phyloP scores from a whole-genome alignment of 1,140 invertebrate genomes.

The Ceratina japonica region DNA sequence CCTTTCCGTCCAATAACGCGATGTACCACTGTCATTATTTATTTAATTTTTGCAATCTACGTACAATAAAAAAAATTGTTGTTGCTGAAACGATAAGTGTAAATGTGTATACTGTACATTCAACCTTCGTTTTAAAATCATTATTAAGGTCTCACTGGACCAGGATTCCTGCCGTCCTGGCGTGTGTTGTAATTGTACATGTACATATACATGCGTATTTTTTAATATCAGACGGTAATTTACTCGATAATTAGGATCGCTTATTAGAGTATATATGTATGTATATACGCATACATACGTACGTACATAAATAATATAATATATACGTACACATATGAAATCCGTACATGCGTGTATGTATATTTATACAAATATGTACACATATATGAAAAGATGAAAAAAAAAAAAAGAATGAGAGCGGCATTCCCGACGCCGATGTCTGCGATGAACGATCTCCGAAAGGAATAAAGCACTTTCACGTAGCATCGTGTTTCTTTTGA shows the following conservation, averaged over 20 bases:
- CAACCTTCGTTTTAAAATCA: conserved; percentile 65
- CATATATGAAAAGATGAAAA: conserved; percentile 46
- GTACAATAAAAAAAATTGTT: conserved; percentile 79
- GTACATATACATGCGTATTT: conserved; percentile 69
- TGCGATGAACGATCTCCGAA: conserved; percentile 66
- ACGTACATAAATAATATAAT: conserved; percentile 43
- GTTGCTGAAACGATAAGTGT: conserved; percentile 76
- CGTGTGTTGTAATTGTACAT: conserved; percentile 68
- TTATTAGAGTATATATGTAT: conserved; percentile 65
- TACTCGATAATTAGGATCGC: conserved; percentile 67
- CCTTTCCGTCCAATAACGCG: conserved; percentile 77
- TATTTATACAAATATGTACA: conserved; percentile 56
- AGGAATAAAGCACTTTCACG: conserved; percentile 69
- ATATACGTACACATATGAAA: conserved; percentile 21
- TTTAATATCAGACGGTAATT: conserved; percentile 68
- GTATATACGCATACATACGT: conserved; percentile 51
- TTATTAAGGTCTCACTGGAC: conserved; percentile 68
- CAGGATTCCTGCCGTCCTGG: conserved; percentile 68
- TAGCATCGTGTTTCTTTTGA: conserved; percentile 57
- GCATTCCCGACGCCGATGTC: conserved; percentile 65
- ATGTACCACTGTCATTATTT: conserved; percentile 78
- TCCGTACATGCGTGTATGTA: conserved; percentile 32
- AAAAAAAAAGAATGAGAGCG: conserved; percentile 61
- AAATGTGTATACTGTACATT: conserved; percentile 69
- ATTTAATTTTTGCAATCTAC: conserved; percentile 79